These are phyloP conservation scores for Oeneis ivallda DNA, from an alignment of 2,888 invertebrate species.

Conservation along the genomic window DNA sequence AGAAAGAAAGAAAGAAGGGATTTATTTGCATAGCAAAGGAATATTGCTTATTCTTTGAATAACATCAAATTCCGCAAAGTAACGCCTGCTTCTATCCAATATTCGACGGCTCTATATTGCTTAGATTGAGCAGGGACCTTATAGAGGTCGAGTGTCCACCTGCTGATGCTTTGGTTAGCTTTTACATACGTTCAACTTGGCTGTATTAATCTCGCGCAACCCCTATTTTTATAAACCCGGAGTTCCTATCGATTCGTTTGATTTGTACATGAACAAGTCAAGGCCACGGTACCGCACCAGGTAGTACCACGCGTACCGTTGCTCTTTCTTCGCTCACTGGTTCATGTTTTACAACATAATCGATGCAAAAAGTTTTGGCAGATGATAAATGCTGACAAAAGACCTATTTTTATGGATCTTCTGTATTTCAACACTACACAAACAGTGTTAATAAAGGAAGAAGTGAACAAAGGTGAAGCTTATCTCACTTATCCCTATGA, in stretches of 20 bases:
- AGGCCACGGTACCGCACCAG: constrained; percentile 77
- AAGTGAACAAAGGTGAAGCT: too few species aligned
- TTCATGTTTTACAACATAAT: constrained; percentile 31
- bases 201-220: constrained; percentile 6
- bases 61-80: too few species aligned
- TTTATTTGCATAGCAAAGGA: too few species aligned
- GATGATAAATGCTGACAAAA: constrained; percentile 10
- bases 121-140: background rate
- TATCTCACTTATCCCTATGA: too few species aligned
- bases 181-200: constrained; percentile 4
- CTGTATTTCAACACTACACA: background rate
- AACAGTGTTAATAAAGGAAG: too few species aligned
- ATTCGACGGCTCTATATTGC: too few species aligned
- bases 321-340: constrained; percentile 38
- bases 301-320: constrained; percentile 65
- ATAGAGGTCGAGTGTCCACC: background rate
- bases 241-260: constrained; percentile 64
- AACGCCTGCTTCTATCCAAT: too few species aligned
- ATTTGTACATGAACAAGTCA: constrained; percentile 62
- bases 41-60: too few species aligned
- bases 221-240: constrained; percentile 54
- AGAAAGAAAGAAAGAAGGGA: too few species aligned
- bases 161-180: background rate
- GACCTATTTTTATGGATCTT: too few species aligned
- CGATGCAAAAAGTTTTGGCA: constrained; percentile 24